phyloP scores from a whole-genome alignment of 2,113 vertebrate genomes.

The Archocentrus centrarchus region DNA sequence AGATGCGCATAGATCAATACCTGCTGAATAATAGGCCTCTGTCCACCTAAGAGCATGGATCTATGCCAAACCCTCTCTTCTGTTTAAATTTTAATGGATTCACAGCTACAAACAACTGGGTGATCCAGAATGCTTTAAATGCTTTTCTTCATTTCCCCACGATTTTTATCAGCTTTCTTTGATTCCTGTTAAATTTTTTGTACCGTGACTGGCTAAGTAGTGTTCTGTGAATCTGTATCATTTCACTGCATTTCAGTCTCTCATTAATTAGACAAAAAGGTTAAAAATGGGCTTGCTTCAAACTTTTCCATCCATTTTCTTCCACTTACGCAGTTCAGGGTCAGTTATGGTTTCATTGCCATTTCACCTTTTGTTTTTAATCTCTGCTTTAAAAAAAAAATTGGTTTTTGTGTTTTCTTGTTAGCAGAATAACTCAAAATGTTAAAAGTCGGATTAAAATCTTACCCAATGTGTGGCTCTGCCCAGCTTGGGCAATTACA shows the following conservation, averaged over 20 bases:
- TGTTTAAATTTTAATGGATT: slow-evolving; percentile 16
- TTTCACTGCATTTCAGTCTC: not conserved
- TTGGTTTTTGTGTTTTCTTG: too few relatives aligned
- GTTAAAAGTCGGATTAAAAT: not conserved
- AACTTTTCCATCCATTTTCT: not conserved
- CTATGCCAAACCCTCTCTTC: not conserved
- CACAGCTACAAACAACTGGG: slow-evolving; percentile 1
- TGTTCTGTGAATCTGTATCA: not conserved
- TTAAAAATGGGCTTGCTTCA: not conserved
- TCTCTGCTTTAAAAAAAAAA: too few relatives aligned
- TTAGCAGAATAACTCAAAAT: too few relatives aligned
- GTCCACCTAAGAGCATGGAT: slow-evolving; percentile 17
- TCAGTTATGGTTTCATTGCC: not conserved
- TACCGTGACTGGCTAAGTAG: not conserved
- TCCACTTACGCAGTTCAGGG: not conserved
- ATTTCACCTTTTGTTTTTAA: too few relatives aligned
- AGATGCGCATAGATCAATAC: not conserved
- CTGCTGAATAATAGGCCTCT: slow-evolving; percentile 15
- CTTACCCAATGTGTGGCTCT: rapidly evolving
- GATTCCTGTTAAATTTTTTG: not conserved
- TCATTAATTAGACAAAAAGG: not conserved
- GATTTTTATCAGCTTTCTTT: not conserved
- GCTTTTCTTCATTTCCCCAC: not conserved
- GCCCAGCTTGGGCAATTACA: not conserved
- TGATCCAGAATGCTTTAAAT: slow-evolving; percentile 1